Conservation (phyloP, 2,888 invertebrate species). For the Nomada ferruginata region DNA sequence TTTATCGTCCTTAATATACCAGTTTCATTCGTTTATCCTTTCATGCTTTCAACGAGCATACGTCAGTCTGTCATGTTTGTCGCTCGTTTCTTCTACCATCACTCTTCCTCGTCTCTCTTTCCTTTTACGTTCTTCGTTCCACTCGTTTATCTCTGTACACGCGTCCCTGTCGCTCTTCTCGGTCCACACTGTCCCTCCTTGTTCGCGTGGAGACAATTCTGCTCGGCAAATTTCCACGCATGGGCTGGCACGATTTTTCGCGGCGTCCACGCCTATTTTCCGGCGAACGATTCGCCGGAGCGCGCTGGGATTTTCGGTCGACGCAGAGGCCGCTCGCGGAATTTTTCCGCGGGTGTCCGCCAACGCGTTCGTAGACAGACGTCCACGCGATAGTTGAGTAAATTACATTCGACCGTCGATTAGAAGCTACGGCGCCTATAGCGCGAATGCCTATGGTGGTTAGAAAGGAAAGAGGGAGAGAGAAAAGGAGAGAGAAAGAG, state of each 20-base stretch:
- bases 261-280: constrained; percentile 71
- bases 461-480: background rate
- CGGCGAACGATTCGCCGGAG: constrained; percentile 67
- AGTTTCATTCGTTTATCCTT: constrained; percentile 68
- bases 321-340: constrained; percentile 6
- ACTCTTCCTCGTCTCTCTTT: background rate
- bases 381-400: constrained; percentile 5
- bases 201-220: constrained; percentile 53
- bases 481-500: background rate
- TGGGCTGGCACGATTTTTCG: constrained; percentile 69
- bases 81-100: constrained; percentile 45
- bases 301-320: constrained; percentile 43
- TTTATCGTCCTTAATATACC: constrained; percentile 70
- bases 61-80: constrained; percentile 62
- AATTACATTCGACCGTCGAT: constrained; percentile 31
- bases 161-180: constrained; percentile 7
- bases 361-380: background rate
- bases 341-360: constrained; percentile 32
- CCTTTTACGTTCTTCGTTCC: background rate
- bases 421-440: constrained; percentile 17
- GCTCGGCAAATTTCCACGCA: constrained; percentile 71
- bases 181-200: constrained; percentile 12
- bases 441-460: background rate
- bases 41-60: constrained; percentile 66
- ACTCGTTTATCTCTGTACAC: background rate